Evolutionary conservation across 2,888 invertebrate species (phyloP), one percentile per base, ranked within the genome.

Genomic region (Dasysyrphus tricinctus): DNA sequence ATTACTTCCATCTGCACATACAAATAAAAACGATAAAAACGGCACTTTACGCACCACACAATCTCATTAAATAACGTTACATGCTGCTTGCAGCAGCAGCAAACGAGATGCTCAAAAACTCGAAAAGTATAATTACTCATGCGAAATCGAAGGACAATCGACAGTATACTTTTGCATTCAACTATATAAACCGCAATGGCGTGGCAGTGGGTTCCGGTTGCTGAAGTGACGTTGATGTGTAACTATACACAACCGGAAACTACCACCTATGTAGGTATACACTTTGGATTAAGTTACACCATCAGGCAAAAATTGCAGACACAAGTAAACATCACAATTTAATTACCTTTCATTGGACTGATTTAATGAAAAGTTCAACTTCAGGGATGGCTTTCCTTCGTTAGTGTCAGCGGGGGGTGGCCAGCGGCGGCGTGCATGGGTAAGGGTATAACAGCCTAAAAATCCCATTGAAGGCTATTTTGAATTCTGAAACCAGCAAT

Each of bases 301-400:
- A 9, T 44, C 63, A 14, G 57, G 51, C 63, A 29, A 61, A 65
- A 59, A 54, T 37, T 56, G 16, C 24, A 63, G 42, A 65, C 77
- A 44, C 59, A 61, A 63, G 70, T 19, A 32, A 29, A 47, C 67
- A 79, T n/a, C 3, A 39, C 63, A 61, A 83, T 79, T 79, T 74
- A 79, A 83, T 83, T 83, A 83, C 83, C 83, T 70, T 59, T 69
- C 74, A 61, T 74, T 54, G 73, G 67, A 47, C 72, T 82, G 81
- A 77, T 82, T 82, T 73, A 82, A 82, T 77, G 72, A 77, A 67
- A 32, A 74, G 54, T 54, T 56, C 47, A 69, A 74, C 73, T 57
- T 14, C n/a, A 29, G 37, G 44, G 44, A 9, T 9, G 14, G 12
- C 39, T 16, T 24, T 42, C 32, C 34, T 16, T 47, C 65, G 65